Evolutionary conservation across 2,888 invertebrate species (phyloP).

Genomic region (Rhagium mordax): DNA sequence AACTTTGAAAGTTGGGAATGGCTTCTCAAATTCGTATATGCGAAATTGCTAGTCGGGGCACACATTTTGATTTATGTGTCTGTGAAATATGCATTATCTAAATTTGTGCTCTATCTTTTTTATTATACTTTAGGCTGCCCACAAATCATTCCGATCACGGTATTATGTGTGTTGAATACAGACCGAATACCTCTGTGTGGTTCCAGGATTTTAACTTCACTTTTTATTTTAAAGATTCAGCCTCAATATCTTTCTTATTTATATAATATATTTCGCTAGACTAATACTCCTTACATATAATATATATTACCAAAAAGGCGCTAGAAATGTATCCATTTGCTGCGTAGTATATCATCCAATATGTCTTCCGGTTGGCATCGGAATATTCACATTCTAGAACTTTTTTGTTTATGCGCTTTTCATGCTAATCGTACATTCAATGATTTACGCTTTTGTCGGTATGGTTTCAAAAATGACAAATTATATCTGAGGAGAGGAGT

Average conservation of each 20-base stretch:
- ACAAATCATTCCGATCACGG: constrained; percentile 66
- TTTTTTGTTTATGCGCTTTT: constrained; percentile 65
- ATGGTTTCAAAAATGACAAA: constrained; percentile 53
- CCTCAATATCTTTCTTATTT: constrained; percentile 19
- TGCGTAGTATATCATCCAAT: constrained; percentile 63
- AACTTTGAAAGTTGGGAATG: constrained; percentile 2
- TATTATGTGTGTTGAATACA: constrained; percentile 58
- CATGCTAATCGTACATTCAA: constrained; percentile 60
- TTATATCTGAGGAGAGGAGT: constrained; percentile 27
- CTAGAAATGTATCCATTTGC: constrained; percentile 60
- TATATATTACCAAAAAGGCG: constrained; percentile 55
- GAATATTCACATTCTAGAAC: constrained; percentile 64
- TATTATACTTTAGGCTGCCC: constrained; percentile 66
- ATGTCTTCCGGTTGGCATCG: constrained; percentile 68
- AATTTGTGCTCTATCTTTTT: constrained; percentile 70
- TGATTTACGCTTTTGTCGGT: constrained; percentile 56
- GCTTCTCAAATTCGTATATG: constrained; percentile 63
- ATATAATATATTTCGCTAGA: constrained; percentile 9
- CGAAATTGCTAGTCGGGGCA: constrained; percentile 67
- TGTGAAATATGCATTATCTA: constrained; percentile 70
- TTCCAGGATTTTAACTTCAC: constrained; percentile 7
- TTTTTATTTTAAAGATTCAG: constrained; percentile 14
- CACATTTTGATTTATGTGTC: constrained; percentile 68
- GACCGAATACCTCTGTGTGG: constrained; percentile 32
- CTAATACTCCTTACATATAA: constrained; percentile 27